These are phyloP conservation scores for Octomys mimax DNA, from an alignment of 2,797 vertebrate genomes.

Conservation along the genomic window DNA sequence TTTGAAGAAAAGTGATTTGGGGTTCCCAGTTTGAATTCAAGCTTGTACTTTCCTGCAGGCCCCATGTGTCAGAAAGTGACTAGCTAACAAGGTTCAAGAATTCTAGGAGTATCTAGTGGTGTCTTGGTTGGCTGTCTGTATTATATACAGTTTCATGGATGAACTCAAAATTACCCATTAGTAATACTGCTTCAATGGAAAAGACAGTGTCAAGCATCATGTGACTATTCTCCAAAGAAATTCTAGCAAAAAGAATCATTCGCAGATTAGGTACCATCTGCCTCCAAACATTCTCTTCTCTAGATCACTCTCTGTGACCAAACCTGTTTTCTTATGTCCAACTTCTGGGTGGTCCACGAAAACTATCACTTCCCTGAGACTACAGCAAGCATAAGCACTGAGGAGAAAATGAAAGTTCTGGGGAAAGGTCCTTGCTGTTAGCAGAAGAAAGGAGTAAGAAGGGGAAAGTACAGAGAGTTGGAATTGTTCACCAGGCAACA, in stretches of 20 bases:
- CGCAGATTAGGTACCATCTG: constrained; percentile 45
- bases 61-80: constrained; percentile 23
- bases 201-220: constrained; percentile 46
- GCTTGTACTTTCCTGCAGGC: constrained; percentile 37
- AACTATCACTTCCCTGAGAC: constrained; percentile 66
- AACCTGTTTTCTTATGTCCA: constrained; percentile 78
- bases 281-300: constrained; percentile 71
- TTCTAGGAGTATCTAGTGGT: constrained; percentile 12
- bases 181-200: constrained; percentile 57
- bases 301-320: constrained; percentile 18
- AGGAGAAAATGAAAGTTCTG: constrained; percentile 73
- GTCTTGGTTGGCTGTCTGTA: constrained; percentile 53
- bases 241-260: constrained; percentile 73
- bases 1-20: neutral
- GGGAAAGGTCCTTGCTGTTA: constrained; percentile 8
- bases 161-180: constrained; percentile 1
- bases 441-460: neutral
- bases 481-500: neutral
- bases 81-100: neutral
- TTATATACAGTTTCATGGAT: constrained; percentile 16
- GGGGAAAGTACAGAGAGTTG: neutral
- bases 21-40: constrained; percentile 36
- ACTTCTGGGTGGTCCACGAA: constrained; percentile 78
- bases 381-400: constrained; percentile 54
- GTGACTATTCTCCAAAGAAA: constrained; percentile 54